These are phyloP conservation scores for Elysia crispata DNA, from an alignment of 2,888 invertebrate species.

Conservation along the genomic window DNA sequence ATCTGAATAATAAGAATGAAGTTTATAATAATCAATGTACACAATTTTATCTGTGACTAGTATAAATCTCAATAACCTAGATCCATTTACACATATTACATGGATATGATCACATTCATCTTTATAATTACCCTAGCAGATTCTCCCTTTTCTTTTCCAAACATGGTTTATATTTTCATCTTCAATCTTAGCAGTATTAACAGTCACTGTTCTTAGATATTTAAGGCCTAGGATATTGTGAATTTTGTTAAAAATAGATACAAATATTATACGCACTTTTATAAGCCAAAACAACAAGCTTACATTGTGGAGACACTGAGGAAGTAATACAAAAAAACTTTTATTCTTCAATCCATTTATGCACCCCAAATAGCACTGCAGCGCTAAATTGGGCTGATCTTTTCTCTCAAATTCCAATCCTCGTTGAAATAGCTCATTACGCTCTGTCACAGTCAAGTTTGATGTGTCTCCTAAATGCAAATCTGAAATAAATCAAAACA, in stretches of 20 bases:
- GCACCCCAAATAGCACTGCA: conserved; percentile 71
- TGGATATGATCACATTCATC: background rate
- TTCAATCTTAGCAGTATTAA: too few relatives aligned
- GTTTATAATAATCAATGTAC: too few relatives aligned
- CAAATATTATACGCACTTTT: too few relatives aligned
- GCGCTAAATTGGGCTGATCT: conserved; percentile 61
- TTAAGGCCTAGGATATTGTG: too few relatives aligned
- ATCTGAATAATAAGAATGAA: background rate
- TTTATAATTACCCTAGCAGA: background rate
- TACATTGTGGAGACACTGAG: conserved; percentile 73
- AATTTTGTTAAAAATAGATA: too few relatives aligned
- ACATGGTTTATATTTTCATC: background rate
- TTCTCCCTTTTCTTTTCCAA: background rate
- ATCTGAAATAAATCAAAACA: conserved; percentile 48
- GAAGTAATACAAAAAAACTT: conserved; percentile 67
- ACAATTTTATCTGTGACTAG: too few relatives aligned
- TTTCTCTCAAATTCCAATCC: conserved; percentile 62
- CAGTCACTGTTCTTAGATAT: too few relatives aligned
- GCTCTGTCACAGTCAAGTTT: conserved; percentile 54
- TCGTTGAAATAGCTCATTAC: conserved; percentile 66
- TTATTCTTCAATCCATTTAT: conserved; percentile 63
- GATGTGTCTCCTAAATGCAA: conserved; percentile 55
- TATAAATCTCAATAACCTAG: too few relatives aligned
- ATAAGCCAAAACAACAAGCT: too few relatives aligned
- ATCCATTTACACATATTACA: too few relatives aligned